phyloP scores from a whole-genome alignment of 2,888 invertebrate genomes.

The Heteropelma amictum region DNA sequence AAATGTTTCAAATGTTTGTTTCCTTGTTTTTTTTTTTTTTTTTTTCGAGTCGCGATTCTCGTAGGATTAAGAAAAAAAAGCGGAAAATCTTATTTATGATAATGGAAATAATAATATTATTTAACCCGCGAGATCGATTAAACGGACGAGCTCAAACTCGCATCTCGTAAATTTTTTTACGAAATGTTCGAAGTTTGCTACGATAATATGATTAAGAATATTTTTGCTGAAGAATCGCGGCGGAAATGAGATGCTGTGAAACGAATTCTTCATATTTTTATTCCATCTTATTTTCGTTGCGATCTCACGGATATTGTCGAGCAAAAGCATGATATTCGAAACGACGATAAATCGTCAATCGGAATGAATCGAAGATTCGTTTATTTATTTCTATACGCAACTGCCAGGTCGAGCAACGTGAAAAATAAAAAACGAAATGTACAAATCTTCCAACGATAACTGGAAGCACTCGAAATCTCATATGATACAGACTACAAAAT shows the following conservation, averaged over 20 bases:
- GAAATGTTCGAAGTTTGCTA: conserved; percentile 49
- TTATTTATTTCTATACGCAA: conserved; percentile 6
- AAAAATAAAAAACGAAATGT: background rate
- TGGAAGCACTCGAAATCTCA: conserved; percentile 33
- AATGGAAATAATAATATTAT: too few species aligned
- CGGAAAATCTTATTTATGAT: too few species aligned
- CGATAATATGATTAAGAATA: conserved; percentile 3
- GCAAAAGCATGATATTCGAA: conserved; percentile 22
- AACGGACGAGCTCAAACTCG: too few species aligned
- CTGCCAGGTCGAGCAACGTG: conserved; percentile 1
- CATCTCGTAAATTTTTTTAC: conserved; percentile 39
- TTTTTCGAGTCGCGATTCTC: too few species aligned
- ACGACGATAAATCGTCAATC: conserved; percentile 18
- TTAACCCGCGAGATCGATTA: too few species aligned
- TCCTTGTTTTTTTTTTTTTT: conserved; percentile 15
- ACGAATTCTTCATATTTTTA: too few species aligned
- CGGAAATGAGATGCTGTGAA: too few species aligned
- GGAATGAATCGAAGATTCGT: too few species aligned
- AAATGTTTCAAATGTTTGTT: background rate
- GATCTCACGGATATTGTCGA: background rate
- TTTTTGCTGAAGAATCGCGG: too few species aligned
- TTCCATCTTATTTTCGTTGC: too few species aligned
- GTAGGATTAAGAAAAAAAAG: background rate
- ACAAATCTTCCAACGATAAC: background rate
- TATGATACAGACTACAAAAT: conserved; percentile 8